Evolutionary conservation across 2,797 vertebrate species (phyloP).

Genomic region (Mallotus villosus): DNA sequence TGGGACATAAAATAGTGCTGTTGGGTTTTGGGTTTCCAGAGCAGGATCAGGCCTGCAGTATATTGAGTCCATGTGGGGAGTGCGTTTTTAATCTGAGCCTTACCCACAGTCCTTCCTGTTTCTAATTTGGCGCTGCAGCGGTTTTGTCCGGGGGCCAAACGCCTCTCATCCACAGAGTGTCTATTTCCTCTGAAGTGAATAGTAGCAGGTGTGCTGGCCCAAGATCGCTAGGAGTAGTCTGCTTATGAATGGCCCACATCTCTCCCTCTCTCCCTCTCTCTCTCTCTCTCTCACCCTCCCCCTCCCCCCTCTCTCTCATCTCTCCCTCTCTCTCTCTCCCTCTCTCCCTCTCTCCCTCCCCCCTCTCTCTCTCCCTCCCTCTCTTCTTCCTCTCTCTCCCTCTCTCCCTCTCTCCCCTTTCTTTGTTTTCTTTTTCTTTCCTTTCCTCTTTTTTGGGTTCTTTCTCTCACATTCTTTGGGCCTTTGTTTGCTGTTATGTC

Average conservation of each 20-base stretch:
- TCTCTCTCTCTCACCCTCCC: slow-evolving; percentile 15
- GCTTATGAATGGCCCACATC: slow-evolving; percentile 78
- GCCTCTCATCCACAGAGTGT: slow-evolving; percentile 83
- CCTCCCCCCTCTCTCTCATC: slow-evolving; percentile 40
- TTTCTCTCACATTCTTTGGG: slow-evolving; percentile 15
- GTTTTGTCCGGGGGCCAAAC: slow-evolving; percentile 82
- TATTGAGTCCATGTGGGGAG: slow-evolving; percentile 84
- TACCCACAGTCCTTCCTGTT: slow-evolving; percentile 85
- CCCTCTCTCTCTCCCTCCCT: slow-evolving; percentile 48
- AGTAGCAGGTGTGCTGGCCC: slow-evolving; percentile 84
- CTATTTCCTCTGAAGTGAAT: slow-evolving; percentile 85
- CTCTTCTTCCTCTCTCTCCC: slow-evolving; percentile 25
- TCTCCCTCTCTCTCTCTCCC: slow-evolving; percentile 37
- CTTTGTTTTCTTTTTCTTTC: slow-evolving; percentile 30
- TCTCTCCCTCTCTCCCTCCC: slow-evolving; percentile 15
- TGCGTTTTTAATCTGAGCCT: slow-evolving; percentile 81
- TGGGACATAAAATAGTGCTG: slow-evolving; percentile 80
- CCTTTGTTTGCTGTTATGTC: slow-evolving; percentile 65
- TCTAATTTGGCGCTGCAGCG: slow-evolving; percentile 83
- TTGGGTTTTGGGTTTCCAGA: slow-evolving; percentile 81
- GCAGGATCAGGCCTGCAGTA: slow-evolving; percentile 78
- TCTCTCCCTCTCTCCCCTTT: slow-evolving; percentile 36
- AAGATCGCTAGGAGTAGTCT: slow-evolving; percentile 68
- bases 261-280: slow-evolving; percentile 53
- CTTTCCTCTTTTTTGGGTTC: slow-evolving; percentile 6